Conservation (phyloP, 1,140 invertebrate genomes). For the Sycobia sp. region DNA sequence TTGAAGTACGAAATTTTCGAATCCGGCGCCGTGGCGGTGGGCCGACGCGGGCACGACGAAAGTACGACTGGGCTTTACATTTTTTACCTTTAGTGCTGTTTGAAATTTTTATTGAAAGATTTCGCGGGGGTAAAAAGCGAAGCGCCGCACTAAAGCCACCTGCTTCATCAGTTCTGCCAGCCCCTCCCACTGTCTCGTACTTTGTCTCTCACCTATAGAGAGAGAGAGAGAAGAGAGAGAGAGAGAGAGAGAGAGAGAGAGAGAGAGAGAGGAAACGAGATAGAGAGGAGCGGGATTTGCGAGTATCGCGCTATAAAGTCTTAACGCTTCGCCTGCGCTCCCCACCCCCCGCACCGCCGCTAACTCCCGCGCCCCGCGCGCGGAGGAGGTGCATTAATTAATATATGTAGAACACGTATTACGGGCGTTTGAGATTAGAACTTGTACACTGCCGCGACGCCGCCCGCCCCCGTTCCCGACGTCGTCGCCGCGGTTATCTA, state of each 20-base stretch:
- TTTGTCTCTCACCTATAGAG: no score
- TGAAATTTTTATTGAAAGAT: conserved; percentile 26
- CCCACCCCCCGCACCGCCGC: no score
- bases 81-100: conserved; percentile 16
- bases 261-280: no score
- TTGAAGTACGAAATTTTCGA: conserved; percentile 23
- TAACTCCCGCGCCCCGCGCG: no score
- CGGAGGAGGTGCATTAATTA: conserved; percentile 26
- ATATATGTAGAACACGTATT: conserved; percentile 30
- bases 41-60: background rate
- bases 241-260: no score
- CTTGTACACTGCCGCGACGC: conserved; percentile 24
- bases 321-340: conserved; percentile 1
- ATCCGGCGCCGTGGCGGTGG: no score
- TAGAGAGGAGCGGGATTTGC: no score
- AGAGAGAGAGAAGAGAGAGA: no score
- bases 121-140: background rate
- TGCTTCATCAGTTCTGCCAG: no score
- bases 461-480: no score
- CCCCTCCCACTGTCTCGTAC: background rate
- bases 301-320: conserved; percentile 20
- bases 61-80: conserved; percentile 4
- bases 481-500: conserved; percentile 28
- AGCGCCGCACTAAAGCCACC: background rate
- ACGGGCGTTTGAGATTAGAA: conserved; percentile 28